Conservation (phyloP, 2,113 vertebrate species). For the Arenaria interpres region DNA sequence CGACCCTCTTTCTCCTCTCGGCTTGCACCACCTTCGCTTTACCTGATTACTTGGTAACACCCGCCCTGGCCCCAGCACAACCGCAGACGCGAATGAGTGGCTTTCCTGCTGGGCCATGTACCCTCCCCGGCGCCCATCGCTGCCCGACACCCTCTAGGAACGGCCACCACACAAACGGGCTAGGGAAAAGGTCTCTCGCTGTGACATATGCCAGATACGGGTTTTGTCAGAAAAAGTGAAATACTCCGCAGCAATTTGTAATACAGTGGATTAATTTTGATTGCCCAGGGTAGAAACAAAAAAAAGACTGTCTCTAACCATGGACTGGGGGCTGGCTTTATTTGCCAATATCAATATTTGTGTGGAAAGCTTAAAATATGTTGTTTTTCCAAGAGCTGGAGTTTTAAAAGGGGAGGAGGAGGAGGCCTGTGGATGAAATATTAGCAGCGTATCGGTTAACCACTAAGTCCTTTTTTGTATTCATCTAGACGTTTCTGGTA, state of each 20-base stretch:
- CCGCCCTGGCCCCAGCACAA: background rate
- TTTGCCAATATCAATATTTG: slow-evolving; percentile 80
- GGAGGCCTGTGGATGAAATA: slow-evolving; percentile 57
- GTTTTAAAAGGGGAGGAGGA: slow-evolving; percentile 25
- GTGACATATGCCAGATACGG: background rate
- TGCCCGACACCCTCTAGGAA: background rate
- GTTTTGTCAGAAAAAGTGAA: slow-evolving; percentile 25
- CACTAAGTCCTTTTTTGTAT: slow-evolving; percentile 47
- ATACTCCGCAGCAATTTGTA: slow-evolving; percentile 44
- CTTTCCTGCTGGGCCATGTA: background rate
- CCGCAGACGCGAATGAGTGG: background rate
- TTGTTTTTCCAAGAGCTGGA: slow-evolving; percentile 71
- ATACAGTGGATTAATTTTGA: slow-evolving; percentile 50
- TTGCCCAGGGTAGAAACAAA: slow-evolving; percentile 59
- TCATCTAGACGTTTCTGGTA: background rate
- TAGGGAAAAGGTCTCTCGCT: background rate
- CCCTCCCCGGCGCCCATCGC: background rate
- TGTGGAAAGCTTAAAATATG: slow-evolving; percentile 76
- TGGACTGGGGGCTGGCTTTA: slow-evolving; percentile 30
- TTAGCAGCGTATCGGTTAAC: slow-evolving; percentile 70
- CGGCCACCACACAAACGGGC: background rate
- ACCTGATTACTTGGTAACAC: background rate
- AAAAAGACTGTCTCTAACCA: slow-evolving; percentile 59
- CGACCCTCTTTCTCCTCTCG: background rate
- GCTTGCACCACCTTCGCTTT: background rate